Evolutionary conservation across 1,140 invertebrate genomes (phyloP).

Genomic region (Limonius californicus): DNA sequence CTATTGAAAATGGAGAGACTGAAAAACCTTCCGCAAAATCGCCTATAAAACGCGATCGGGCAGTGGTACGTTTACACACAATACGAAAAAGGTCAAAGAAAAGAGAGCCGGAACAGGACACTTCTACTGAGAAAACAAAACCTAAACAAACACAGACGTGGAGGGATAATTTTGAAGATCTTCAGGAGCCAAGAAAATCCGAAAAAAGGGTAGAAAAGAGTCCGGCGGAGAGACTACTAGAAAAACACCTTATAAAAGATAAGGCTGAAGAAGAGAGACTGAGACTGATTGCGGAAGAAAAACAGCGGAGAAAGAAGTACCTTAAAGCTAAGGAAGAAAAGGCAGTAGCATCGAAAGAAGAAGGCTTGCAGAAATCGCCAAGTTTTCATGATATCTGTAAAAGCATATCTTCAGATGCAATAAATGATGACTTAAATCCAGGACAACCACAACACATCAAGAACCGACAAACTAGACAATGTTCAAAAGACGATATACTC

Average conservation of each 20-base stretch:
- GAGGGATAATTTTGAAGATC: conserved; percentile 55
- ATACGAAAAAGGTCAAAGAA: conserved; percentile 41
- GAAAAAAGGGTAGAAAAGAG: conserved; percentile 18
- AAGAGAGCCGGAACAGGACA: conserved; percentile 18
- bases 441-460: conserved; percentile 45
- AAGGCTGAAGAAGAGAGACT: background rate
- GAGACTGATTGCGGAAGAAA: conserved; percentile 1
- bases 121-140: conserved; percentile 9
- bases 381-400: conserved; percentile 54
- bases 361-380: conserved; percentile 42
- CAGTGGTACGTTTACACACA: conserved; percentile 67
- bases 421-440: conserved; percentile 53
- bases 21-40: conserved; percentile 28
- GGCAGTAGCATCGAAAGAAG: conserved; percentile 36
- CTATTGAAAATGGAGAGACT: conserved; percentile 21
- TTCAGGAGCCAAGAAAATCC: background rate
- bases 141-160: conserved; percentile 45
- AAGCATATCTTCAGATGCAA: conserved; percentile 51
- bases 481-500: conserved; percentile 39
- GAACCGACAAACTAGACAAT: conserved; percentile 38
- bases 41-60: conserved; percentile 61
- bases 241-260: conserved; percentile 32
- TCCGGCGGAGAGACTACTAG: conserved; percentile 34
- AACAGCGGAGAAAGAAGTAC: conserved; percentile 11
- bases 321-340: conserved; percentile 30